These are phyloP conservation scores for Heliconius cydno DNA, from an alignment of 2,888 invertebrate genomes.

Conservation along the genomic window DNA sequence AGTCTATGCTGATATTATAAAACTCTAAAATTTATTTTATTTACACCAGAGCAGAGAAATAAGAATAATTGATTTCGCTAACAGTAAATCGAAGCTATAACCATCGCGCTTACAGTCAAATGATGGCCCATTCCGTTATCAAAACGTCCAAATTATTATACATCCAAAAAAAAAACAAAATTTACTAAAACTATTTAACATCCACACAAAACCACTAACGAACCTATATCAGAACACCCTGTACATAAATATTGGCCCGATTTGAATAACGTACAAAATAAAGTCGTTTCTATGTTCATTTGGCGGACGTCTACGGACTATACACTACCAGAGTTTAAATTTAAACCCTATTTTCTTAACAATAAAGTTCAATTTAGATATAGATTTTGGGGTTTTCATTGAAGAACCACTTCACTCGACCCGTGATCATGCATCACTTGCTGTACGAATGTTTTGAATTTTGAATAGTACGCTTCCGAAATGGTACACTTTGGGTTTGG, in stretches of 20 bases:
- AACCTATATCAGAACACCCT: constrained; percentile 55
- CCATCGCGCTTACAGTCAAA: too few species aligned
- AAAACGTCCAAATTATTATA: too few species aligned
- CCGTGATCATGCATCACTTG: constrained; percentile 81
- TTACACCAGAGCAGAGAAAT: too few species aligned
- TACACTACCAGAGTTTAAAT: not conserved
- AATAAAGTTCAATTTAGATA: constrained; percentile 37
- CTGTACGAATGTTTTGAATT: constrained; percentile 65
- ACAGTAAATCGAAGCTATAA: too few species aligned
- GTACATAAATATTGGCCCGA: constrained; percentile 74
- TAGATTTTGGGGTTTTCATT: constrained; percentile 54
- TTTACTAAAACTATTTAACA: not conserved
- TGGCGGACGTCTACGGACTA: constrained; percentile 62
- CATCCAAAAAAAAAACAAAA: not conserved
- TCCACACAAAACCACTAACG: constrained; percentile 11
- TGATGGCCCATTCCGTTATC: too few species aligned
- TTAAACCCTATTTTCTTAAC: not conserved
- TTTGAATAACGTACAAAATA: constrained; percentile 72
- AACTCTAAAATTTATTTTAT: too few species aligned
- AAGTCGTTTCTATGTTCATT: constrained; percentile 80
- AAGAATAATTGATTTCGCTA: too few species aligned
- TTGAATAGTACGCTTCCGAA: constrained; percentile 56
- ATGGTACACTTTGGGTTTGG: constrained; percentile 51
- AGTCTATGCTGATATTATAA: too few species aligned
- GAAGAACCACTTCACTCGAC: constrained; percentile 66